Evolutionary conservation across 2,888 invertebrate genomes (phyloP), one percentile per base, ranked within the genome.

Genomic region (Drosophila lutescens): DNA sequence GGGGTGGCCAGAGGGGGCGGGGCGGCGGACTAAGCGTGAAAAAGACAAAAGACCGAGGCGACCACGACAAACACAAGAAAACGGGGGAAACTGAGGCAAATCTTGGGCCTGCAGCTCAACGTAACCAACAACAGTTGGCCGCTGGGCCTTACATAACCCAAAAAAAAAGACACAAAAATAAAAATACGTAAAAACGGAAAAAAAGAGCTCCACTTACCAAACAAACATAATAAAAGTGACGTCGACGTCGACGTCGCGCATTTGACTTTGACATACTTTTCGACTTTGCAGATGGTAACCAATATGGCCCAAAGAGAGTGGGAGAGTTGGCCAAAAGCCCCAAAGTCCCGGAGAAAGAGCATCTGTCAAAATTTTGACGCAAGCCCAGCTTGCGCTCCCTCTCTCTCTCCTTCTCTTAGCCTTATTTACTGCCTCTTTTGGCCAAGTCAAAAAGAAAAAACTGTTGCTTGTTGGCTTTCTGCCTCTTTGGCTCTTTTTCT

Each of bases 221-320:
- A 82, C 84, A 85, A 84, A 84, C 88, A 88, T 86, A 86, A 80
- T 77, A 80, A 83, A 88, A 86, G 80, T 77, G 76, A 86, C 77
- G 72, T 77, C 63, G 62, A 17, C 46, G 59, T 41, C 73, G 2
- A 38, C 61, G 69, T 36, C 76, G 5, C 61, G 59, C 74, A 80
- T 85, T 90, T 90, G 90, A 90, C 90, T 91, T 90, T 90, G 90
- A 90, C 90, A 90, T 88, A 90, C 90, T 90, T 90, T 91, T 83
- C 53, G 69, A 63, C 53, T 65, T 74, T 77, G 79, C 82, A 72
- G 68, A 72, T 58, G 56, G 60, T 34, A 54, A 60, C 60, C 60
- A 47, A 40, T 32, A 43, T 60, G 49, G 34, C 43, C 38, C 23
- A 58, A 40, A 49, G 36, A 60, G 41, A 61, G 61, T 32, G 43